Evolutionary conservation across 2,797 vertebrate species (phyloP), one percentile per base, ranked within the genome.

Genomic region (Centroberyx gerrardi): DNA sequence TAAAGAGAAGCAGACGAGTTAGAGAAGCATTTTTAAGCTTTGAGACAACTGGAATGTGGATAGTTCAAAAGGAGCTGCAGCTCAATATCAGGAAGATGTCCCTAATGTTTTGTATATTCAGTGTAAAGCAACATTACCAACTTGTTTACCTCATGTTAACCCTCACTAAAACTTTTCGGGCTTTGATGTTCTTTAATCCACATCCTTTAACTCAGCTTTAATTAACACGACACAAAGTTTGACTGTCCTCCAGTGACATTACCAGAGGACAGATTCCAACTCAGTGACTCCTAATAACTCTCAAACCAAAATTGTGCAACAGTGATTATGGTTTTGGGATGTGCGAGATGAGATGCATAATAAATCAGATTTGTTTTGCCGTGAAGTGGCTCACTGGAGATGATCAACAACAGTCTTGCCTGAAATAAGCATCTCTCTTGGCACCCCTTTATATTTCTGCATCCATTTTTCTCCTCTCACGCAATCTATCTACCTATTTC

Each of bases 281-380:
- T 71, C 76, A n/a, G 54, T 18, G 58, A 66, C 74, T 83, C 82
- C 69, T 66, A 64, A 78, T 74, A 74, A 42, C 52, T 76, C 64
- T 72, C 51, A 64, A 76, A 81, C 67, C 65, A 77, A 74, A 72
- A 58, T 48, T 60, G 17, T 49, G 31, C 66, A 29, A 10, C 68
- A 74, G 58, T 61, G 46, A 71, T 76, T 74, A 74, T 62, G 68
- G 60, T 79, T 84, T 76, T 61, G 63, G 67, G 72, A 79, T 59
- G 70, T 85, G 65, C 78, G 64, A 78, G 81, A 85, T 58, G 18
- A 62, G 74, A 74, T 82, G 67, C 80, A 86, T 85, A 82, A 91
- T 85, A 69, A 78, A 90, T 85, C 69, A 17, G 3, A 63, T 89
- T 87, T 82, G 83, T 86, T 87, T 88, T 81, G 68, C 55, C 44